A percentile compares a stretch with the other conserved stretches of the same genome.
phyloP scores from a whole-genome alignment of 2,888 invertebrate genomes.

The Hydropsyche betteni region DNA sequence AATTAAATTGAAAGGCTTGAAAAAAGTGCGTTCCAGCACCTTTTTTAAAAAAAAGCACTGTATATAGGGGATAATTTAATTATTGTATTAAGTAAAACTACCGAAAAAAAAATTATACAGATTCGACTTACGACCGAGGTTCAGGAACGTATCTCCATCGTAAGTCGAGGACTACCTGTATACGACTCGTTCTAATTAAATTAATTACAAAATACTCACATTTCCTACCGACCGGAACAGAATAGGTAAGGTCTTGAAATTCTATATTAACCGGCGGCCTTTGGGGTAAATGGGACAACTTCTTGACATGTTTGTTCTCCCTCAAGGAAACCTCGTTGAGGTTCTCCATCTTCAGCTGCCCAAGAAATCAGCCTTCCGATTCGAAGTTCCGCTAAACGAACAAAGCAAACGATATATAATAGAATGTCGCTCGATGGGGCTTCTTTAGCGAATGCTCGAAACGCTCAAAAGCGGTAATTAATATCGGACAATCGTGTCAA shows the following conservation, averaged over 20 bases:
- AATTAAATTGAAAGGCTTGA: no score
- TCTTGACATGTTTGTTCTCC: constrained; percentile 57
- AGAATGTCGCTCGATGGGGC: no score
- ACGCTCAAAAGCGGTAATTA: neutral
- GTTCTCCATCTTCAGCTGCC: constrained; percentile 24
- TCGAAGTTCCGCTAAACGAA: constrained; percentile 51
- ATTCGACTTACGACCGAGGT: no score
- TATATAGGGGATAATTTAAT: no score
- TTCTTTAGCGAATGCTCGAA: no score
- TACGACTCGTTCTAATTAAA: neutral
- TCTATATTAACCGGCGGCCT: constrained; percentile 82
- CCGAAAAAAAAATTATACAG: no score
- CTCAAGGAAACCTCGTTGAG: neutral
- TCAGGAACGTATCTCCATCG: no score
- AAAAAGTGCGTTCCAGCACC: no score
- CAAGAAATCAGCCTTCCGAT: constrained; percentile 54
- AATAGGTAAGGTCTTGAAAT: constrained; percentile 84
- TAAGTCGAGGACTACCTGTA: no score
- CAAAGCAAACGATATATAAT: no score
- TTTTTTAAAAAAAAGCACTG: no score
- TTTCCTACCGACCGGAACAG: constrained; percentile 76
- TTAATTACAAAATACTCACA: constrained; percentile 59
- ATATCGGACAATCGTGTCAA: constrained; percentile 33
- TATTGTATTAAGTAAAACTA: no score
- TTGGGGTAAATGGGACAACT: constrained; percentile 69